These are phyloP conservation scores for Poeciliopsis presidionis DNA, from an alignment of 2,797 vertebrate genomes.

Conservation along the genomic window DNA sequence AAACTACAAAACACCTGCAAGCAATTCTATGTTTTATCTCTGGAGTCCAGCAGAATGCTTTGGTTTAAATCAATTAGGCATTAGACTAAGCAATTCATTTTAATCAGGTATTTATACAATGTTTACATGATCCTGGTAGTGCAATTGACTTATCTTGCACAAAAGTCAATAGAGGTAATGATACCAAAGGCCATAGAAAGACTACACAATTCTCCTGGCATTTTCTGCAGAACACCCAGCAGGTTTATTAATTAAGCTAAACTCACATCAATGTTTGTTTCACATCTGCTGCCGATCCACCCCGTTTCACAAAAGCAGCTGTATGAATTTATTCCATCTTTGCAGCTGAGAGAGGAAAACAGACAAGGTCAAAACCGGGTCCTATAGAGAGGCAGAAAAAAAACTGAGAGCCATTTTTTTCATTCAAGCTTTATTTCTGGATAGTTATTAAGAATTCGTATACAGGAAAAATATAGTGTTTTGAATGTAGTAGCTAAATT, in stretches of 20 bases:
- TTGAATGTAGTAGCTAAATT: conserved; percentile 53
- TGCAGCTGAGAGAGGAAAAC: conserved; percentile 80
- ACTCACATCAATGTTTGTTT: conserved; percentile 85
- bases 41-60: conserved; percentile 65
- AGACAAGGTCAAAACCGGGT: conserved; percentile 25
- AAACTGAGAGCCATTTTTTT: conserved; percentile 7
- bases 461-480: conserved; percentile 12
- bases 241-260: conserved; percentile 44
- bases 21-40: conserved; percentile 73
- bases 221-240: conserved; percentile 24
- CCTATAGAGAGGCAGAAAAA: conserved; percentile 11
- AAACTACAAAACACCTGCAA: conserved; percentile 55
- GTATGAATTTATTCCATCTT: conserved; percentile 77
- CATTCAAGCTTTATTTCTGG: background rate
- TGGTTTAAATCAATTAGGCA: conserved; percentile 82
- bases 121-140: conserved; percentile 62
- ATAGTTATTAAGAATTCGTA: conserved; percentile 7
- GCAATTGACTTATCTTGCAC: conserved; percentile 61
- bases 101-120: conserved; percentile 76
- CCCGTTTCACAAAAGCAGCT: conserved; percentile 81
- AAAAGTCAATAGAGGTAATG: conserved; percentile 66
- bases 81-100: conserved; percentile 68
- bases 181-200: conserved; percentile 57
- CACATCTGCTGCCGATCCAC: conserved; percentile 83
- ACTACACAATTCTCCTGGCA: conserved; percentile 37